Conservation (phyloP, 2,113 vertebrate genomes). For the Psophia crepitans region DNA sequence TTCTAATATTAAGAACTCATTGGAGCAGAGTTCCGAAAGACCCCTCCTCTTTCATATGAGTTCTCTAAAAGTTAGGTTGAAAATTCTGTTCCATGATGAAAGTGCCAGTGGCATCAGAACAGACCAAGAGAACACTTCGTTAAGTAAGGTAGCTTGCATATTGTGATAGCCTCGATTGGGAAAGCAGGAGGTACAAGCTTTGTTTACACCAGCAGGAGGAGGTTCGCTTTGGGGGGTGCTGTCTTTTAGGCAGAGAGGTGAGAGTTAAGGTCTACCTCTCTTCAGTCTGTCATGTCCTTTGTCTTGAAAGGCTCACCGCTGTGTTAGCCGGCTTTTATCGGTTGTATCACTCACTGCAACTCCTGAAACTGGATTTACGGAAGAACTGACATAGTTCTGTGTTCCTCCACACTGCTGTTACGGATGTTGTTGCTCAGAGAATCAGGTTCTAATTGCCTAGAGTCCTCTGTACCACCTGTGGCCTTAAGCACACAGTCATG, state of each 20-base stretch:
- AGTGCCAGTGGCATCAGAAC: neutral
- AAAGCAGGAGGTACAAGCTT: neutral
- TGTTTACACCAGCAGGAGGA: neutral
- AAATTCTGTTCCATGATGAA: neutral
- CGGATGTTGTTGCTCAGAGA: rapidly evolving
- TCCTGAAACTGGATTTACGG: neutral
- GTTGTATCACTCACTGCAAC: neutral
- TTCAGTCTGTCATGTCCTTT: neutral
- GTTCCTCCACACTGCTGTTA: neutral
- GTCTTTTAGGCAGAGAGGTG: neutral
- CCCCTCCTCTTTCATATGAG: neutral
- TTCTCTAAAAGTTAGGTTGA: neutral
- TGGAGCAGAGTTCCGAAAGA: neutral
- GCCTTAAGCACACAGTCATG: neutral
- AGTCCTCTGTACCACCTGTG: neutral
- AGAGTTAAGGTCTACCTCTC: neutral
- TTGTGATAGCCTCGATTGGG: neutral
- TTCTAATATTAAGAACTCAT: neutral
- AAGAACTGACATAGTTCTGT: neutral
- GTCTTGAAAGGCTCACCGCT: neutral
- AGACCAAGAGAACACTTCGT: neutral
- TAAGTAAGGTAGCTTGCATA: neutral
- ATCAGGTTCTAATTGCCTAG: neutral
- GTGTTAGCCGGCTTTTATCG: neutral
- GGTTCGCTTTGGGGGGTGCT: neutral